Conservation (phyloP, 2,888 invertebrate genomes). For the Pachycephus smyrnensis region DNA sequence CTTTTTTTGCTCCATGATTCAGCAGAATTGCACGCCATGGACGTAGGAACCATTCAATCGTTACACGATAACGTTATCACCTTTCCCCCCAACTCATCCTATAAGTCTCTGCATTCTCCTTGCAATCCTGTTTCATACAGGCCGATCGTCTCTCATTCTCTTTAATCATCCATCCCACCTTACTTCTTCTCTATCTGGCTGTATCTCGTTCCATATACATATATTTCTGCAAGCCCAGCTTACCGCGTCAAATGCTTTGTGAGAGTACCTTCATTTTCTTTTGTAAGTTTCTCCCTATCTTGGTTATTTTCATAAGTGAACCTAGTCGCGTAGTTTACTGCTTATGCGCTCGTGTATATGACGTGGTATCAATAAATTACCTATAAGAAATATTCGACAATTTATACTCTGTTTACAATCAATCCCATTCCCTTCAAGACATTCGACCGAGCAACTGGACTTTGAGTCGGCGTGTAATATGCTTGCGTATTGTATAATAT, state of each 20-base stretch:
- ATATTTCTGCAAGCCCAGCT: constrained; percentile 46
- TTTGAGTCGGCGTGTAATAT: neutral
- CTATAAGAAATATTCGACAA: constrained; percentile 11
- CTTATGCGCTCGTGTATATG: constrained; percentile 2
- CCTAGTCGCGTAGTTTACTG: neutral
- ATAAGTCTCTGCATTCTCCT: neutral
- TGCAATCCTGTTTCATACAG: neutral
- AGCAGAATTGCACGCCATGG: constrained; percentile 1
- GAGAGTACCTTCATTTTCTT: neutral
- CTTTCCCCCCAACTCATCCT: neutral
- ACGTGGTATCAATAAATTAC: constrained; percentile 12
- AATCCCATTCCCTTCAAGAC: neutral
- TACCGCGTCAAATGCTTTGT: constrained; percentile 43
- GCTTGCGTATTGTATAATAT: neutral
- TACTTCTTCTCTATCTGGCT: neutral
- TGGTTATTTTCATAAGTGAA: neutral
- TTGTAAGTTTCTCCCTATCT: neutral
- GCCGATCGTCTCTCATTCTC: neutral
- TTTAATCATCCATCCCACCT: neutral
- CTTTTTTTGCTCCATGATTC: neutral
- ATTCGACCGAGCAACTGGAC: neutral
- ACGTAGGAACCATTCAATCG: constrained; percentile 22
- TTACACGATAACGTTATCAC: neutral
- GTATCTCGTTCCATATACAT: neutral
- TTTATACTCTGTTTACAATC: neutral